These are phyloP conservation scores for Oncorhynchus mykiss DNA, from an alignment of 2,113 vertebrate genomes.

Conservation along the genomic window DNA sequence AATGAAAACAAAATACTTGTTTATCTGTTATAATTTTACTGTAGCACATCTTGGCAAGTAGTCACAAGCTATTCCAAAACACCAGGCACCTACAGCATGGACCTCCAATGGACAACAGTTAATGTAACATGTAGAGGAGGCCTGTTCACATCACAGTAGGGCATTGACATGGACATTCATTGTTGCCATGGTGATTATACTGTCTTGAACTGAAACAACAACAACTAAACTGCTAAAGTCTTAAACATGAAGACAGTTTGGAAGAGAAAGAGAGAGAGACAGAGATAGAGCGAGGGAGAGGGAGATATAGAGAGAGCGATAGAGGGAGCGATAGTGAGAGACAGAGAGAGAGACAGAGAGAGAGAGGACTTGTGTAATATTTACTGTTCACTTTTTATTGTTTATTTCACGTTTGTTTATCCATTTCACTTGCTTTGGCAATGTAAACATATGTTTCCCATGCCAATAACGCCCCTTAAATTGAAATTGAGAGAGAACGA, in stretches of 20 bases:
- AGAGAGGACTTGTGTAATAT: too few species aligned
- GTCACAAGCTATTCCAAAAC: conserved; percentile 45
- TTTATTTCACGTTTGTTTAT: too few species aligned
- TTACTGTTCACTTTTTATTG: too few species aligned
- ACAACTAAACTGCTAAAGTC: not conserved
- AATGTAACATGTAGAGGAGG: conserved; percentile 10
- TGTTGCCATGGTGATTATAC: too few species aligned
- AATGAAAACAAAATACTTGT: conserved; percentile 30
- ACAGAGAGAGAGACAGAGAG: too few species aligned
- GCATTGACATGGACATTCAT: too few species aligned
- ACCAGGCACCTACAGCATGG: conserved; percentile 21
- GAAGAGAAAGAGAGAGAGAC: not conserved
- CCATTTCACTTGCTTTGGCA: too few species aligned
- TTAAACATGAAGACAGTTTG: not conserved
- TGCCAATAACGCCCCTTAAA: too few species aligned
- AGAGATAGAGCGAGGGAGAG: not conserved
- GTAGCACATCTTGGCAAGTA: conserved; percentile 36
- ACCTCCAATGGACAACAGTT: conserved; percentile 24
- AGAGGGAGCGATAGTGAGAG: too few species aligned
- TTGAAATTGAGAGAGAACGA: too few species aligned
- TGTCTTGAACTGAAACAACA: not conserved
- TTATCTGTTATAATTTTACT: conserved; percentile 12
- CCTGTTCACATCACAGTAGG: not conserved
- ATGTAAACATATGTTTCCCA: too few species aligned
- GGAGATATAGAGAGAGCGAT: too few species aligned